Percentiles rank a stretch among this genome's conserved stretches.
phyloP scores from a whole-genome alignment of 2,797 vertebrate species.

The Aulostomus chinensis region DNA sequence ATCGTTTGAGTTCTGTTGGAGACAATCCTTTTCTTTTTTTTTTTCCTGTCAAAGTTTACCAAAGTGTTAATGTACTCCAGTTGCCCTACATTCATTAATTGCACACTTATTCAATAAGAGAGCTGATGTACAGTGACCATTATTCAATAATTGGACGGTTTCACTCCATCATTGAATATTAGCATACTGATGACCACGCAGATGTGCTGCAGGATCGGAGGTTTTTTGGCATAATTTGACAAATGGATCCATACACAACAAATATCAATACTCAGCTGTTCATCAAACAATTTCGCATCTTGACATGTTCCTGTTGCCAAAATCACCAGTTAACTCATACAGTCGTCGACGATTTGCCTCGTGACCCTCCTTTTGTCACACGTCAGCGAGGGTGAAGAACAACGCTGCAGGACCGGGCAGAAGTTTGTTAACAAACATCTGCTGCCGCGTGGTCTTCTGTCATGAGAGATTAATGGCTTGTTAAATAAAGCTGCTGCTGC shows the following conservation, averaged over 20 bases:
- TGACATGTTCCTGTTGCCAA: slow-evolving; percentile 16
- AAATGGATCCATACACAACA: slow-evolving; percentile 28
- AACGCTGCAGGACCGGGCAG: slow-evolving; percentile 50
- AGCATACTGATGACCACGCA: slow-evolving; percentile 65
- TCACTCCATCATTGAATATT: slow-evolving; percentile 51
- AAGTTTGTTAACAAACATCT: slow-evolving; percentile 82
- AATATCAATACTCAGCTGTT: slow-evolving; percentile 19
- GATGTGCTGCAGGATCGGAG: slow-evolving; percentile 38
- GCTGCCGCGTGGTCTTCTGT: slow-evolving; percentile 70
- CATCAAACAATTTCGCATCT: slow-evolving; percentile 26
- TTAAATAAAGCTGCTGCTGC: slow-evolving; percentile 80
- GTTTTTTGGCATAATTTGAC: slow-evolving; percentile 47
- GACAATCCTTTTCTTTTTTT: slow-evolving; percentile 52
- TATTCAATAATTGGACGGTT: slow-evolving; percentile 71
- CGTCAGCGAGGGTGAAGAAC: slow-evolving; percentile 68
- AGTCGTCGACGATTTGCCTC: slow-evolving; percentile 18
- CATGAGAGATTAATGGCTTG: slow-evolving; percentile 79
- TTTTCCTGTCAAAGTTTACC: slow-evolving; percentile 58
- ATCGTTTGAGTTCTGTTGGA: slow-evolving; percentile 51
- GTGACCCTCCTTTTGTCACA: slow-evolving; percentile 49
- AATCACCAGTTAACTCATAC: slow-evolving; percentile 20
- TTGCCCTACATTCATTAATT: slow-evolving; percentile 59
- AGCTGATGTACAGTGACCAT: slow-evolving; percentile 57
- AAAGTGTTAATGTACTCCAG: slow-evolving; percentile 68
- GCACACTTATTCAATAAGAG: slow-evolving; percentile 58